Percentiles rank a stretch among this genome's conserved stretches.
Conservation (phyloP, 2,888 invertebrate species). For the Epiblema foenella region DNA sequence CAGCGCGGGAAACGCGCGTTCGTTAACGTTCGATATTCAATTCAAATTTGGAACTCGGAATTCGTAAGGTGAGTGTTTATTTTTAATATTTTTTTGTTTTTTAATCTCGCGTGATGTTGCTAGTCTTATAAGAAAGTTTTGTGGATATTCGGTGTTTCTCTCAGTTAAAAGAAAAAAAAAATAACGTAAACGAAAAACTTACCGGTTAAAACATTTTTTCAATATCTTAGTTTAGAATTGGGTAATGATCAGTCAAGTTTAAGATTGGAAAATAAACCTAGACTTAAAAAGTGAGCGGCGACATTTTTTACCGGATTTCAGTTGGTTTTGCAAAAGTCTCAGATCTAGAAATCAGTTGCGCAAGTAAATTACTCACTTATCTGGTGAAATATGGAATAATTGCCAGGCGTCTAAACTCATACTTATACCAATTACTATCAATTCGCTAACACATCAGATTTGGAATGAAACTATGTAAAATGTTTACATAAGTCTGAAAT, state of each 20-base stretch:
- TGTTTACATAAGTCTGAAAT: not conserved
- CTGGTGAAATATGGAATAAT: conserved; percentile 14
- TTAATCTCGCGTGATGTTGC: conserved; percentile 6
- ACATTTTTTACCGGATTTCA: conserved; percentile 37
- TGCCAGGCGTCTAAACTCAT: not conserved
- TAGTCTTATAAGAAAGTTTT: conserved; percentile 13
- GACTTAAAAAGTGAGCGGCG: conserved; percentile 24
- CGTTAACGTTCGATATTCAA: conserved; percentile 38
- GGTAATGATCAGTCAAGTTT: not conserved
- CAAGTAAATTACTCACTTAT: conserved; percentile 27
- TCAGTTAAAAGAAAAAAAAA: not conserved
- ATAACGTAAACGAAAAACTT: not conserved
- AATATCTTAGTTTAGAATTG: not conserved
- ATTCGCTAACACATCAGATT: not conserved
- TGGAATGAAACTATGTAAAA: not conserved
- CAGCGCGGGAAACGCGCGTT: conserved; percentile 48
- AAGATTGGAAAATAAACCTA: conserved; percentile 33
- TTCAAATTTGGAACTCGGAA: conserved; percentile 28
- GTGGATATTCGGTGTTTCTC: not conserved
- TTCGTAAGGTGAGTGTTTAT: conserved; percentile 31
- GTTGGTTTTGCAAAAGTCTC: conserved; percentile 29
- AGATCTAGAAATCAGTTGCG: conserved; percentile 29
- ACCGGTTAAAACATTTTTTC: not conserved
- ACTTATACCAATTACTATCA: not conserved
- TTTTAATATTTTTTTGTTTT: not conserved